These are phyloP conservation scores for Silurus meridionalis DNA, from an alignment of 2,113 vertebrate genomes.

Conservation along the genomic window DNA sequence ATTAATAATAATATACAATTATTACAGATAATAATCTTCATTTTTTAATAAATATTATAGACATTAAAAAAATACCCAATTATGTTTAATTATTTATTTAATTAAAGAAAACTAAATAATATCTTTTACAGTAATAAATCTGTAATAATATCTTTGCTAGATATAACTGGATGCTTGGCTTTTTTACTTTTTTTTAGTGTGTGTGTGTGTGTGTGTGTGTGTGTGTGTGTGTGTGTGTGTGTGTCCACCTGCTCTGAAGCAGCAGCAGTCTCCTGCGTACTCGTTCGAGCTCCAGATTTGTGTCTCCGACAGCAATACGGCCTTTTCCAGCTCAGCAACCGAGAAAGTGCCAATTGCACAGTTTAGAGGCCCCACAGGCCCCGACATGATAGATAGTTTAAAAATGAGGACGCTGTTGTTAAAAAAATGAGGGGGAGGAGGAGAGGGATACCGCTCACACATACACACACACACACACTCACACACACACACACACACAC, in stretches of 20 bases:
- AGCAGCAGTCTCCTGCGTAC: slow-evolving; percentile 20
- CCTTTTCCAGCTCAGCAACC: slow-evolving; percentile 82
- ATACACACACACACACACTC: neutral
- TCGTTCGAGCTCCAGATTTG: slow-evolving; percentile 59
- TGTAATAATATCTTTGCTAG: neutral
- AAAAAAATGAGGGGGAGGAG: slow-evolving; percentile 49
- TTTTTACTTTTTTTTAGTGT: neutral
- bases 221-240: slow-evolving; percentile 29
- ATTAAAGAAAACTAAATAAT: too few relatives aligned
- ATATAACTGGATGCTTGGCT: neutral
- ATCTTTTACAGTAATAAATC: too few relatives aligned
- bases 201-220: slow-evolving; percentile 20
- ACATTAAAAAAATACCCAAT: too few relatives aligned
- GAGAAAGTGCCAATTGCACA: slow-evolving; percentile 84
- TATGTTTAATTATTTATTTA: too few relatives aligned
- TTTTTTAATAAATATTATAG: too few relatives aligned
- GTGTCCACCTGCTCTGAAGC: slow-evolving; percentile 41
- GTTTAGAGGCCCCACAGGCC: slow-evolving; percentile 81
- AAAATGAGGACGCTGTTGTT: slow-evolving; percentile 80
- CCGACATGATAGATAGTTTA: slow-evolving; percentile 83
- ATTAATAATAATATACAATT: too few relatives aligned
- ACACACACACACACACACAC: neutral
- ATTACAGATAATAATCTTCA: too few relatives aligned
- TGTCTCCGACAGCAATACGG: slow-evolving; percentile 69
- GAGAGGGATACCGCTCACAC: slow-evolving; percentile 29